Percentiles rank a stretch among this genome's conserved stretches.
These are phyloP conservation scores for Diaperis boleti DNA, from an alignment of 2,888 invertebrate species.

Conservation along the genomic window DNA sequence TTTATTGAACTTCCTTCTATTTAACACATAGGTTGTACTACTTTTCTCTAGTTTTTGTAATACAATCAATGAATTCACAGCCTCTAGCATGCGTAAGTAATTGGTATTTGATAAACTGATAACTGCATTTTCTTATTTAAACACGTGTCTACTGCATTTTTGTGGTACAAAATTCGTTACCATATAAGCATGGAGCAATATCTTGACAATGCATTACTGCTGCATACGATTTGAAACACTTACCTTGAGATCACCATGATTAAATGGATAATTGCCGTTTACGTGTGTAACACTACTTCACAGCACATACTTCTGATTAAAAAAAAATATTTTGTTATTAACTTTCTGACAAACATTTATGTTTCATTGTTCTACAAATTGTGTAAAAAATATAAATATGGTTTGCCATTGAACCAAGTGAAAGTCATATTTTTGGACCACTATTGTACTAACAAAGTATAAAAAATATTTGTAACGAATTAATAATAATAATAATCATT, in stretches of 20 bases:
- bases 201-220: slow-evolving; percentile 11
- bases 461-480: neutral
- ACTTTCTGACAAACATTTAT: neutral
- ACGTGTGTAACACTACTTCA: neutral
- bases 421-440: neutral
- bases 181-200: slow-evolving; percentile 6
- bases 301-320: slow-evolving; percentile 2
- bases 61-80: too few relatives aligned
- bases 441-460: too few relatives aligned
- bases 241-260: slow-evolving; percentile 27
- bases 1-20: too few relatives aligned
- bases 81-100: too few relatives aligned
- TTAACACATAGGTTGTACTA: too few relatives aligned
- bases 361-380: neutral
- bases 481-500: neutral
- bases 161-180: neutral
- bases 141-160: slow-evolving; percentile 9
- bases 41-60: too few relatives aligned
- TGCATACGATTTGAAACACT: neutral
- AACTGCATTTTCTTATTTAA: neutral
- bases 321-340: neutral
- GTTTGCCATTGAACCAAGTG: slow-evolving; percentile 2
- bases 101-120: neutral
- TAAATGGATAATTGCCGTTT: slow-evolving; percentile 21
- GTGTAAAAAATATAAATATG: slow-evolving; percentile 1